Evolutionary conservation across 2,888 invertebrate species (phyloP).

Genomic region (Panzeria rudis): DNA sequence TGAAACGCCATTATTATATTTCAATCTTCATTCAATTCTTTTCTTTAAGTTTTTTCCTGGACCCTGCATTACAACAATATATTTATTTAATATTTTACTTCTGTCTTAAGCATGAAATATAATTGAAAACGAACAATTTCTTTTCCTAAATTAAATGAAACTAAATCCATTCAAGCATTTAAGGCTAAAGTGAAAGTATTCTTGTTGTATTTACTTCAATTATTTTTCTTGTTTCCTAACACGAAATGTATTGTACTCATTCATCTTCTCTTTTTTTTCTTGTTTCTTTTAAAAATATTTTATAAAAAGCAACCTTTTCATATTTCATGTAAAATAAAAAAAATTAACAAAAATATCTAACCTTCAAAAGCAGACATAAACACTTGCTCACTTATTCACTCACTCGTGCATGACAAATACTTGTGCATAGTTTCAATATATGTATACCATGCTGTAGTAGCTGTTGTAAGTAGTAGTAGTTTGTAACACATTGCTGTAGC

Average conservation of each 20-base stretch:
- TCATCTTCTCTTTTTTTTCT: constrained; percentile 1
- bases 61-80: neutral
- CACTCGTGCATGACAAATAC: neutral
- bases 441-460: too few relatives aligned
- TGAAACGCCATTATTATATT: too few relatives aligned
- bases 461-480: neutral
- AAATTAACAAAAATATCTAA: constrained; percentile 8
- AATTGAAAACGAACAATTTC: constrained; percentile 35
- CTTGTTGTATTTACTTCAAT: neutral
- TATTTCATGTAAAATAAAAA: constrained; percentile 27
- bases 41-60: neutral
- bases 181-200: neutral
- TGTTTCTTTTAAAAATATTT: constrained; percentile 17
- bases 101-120: neutral
- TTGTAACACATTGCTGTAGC: neutral
- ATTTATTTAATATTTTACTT: neutral
- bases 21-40: neutral
- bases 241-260: constrained; percentile 48
- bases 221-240: neutral
- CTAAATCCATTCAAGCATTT: constrained; percentile 28
- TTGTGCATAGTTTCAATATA: neutral
- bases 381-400: constrained; percentile 2
- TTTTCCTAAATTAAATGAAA: constrained; percentile 31
- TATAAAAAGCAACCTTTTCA: constrained; percentile 21
- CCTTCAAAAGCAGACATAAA: constrained; percentile 42